These are phyloP conservation scores for Phalacrocorax brasilianus DNA, from an alignment of 2,113 vertebrate genomes.

Conservation along the genomic window DNA sequence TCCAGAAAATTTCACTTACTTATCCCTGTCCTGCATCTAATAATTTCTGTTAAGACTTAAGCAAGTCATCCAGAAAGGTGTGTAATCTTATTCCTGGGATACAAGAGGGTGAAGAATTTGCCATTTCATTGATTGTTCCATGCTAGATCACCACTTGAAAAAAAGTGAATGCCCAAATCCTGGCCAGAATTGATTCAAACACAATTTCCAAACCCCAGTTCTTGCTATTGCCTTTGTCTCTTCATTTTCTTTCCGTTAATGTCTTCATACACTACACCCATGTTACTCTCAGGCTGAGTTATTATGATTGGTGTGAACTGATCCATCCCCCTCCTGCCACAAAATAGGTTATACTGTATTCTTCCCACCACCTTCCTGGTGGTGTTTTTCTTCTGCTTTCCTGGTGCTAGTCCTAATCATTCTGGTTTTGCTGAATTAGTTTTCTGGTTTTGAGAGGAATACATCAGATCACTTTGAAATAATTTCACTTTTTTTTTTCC, in stretches of 20 bases:
- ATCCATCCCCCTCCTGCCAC: not conserved
- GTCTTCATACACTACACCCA: not conserved
- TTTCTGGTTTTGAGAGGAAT: not conserved
- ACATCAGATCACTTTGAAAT: not conserved
- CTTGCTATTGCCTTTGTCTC: not conserved
- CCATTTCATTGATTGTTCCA: not conserved
- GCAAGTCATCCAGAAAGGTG: not conserved
- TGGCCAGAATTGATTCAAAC: not conserved
- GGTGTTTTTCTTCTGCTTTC: not conserved
- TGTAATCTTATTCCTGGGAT: not conserved
- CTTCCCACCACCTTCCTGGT: not conserved
- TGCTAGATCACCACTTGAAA: not conserved
- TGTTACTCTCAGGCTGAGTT: not conserved
- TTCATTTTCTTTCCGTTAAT: not conserved
- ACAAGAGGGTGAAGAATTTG: not conserved
- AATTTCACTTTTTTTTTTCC: not conserved
- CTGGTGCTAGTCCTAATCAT: not conserved
- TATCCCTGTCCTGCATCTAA: not conserved
- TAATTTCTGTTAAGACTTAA: not conserved
- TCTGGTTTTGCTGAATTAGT: not conserved
- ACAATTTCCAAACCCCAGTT: not conserved
- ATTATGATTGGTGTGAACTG: not conserved
- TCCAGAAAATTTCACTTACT: not conserved
- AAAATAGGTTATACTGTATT: not conserved
- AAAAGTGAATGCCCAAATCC: not conserved